phyloP scores from a whole-genome alignment of 2,797 vertebrate species.

The Mus spretus region DNA sequence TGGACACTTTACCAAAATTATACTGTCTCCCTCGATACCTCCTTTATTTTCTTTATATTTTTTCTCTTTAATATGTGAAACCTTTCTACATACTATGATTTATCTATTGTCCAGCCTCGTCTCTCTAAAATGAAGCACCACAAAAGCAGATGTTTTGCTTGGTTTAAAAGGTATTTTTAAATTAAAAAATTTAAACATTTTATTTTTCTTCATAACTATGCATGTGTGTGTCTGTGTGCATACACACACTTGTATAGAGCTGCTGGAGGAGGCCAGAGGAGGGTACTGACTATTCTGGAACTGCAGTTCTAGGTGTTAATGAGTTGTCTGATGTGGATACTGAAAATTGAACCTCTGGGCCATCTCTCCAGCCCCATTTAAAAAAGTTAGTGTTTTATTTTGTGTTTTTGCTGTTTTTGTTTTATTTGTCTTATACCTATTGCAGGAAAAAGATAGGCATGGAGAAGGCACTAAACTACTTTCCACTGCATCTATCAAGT shows the following conservation, averaged over 20 bases:
- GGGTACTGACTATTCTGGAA: neutral
- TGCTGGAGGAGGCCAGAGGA: neutral
- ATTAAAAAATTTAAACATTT: neutral
- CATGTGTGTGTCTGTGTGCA: neutral
- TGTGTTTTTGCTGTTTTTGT: neutral
- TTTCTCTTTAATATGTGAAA: conserved; percentile 20
- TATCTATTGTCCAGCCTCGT: conserved; percentile 38
- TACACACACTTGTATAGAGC: neutral
- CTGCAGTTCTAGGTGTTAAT: neutral
- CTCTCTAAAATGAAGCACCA: conserved; percentile 52
- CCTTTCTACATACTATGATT: neutral
- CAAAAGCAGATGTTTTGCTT: neutral
- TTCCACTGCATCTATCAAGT: conserved; percentile 22
- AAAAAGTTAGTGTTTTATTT: neutral
- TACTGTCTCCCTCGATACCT: neutral
- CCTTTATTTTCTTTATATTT: conserved; percentile 11
- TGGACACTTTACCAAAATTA: neutral
- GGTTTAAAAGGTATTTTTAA: conserved; percentile 2
- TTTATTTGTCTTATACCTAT: neutral
- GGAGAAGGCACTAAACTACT: conserved; percentile 15
- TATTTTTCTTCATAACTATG: neutral
- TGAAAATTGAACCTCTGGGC: neutral
- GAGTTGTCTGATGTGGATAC: neutral
- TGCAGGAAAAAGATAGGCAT: neutral
- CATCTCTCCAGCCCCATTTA: neutral